Evolutionary conservation across 2,888 invertebrate species (phyloP).

Genomic region (Orthonychiurus folsomi): DNA sequence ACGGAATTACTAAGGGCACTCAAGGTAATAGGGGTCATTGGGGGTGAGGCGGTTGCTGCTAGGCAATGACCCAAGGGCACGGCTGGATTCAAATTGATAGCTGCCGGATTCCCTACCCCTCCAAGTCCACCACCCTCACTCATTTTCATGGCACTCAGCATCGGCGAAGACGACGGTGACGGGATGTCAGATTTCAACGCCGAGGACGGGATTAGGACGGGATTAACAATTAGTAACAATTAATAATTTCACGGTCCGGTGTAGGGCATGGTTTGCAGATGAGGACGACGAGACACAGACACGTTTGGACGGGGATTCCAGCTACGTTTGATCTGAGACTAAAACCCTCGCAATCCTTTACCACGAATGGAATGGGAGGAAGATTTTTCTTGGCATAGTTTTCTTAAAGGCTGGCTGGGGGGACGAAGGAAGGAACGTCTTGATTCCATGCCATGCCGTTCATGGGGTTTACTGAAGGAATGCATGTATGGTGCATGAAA

Average conservation of each 20-base stretch:
- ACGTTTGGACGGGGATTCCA: too few species aligned
- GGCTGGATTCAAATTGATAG: background rate
- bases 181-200: background rate
- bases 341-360: too few species aligned
- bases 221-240: too few species aligned
- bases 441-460: background rate
- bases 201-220: too few species aligned
- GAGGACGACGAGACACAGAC: too few species aligned
- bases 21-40: background rate
- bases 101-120: background rate
- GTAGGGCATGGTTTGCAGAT: too few species aligned
- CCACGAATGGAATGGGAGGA: too few species aligned
- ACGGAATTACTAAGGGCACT: background rate
- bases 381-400: too few species aligned
- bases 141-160: background rate
- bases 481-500: background rate
- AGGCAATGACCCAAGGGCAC: background rate
- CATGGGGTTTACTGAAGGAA: background rate
- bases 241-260: too few species aligned
- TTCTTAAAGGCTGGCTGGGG: too few species aligned
- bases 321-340: constrained; percentile 1
- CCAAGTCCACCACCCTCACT: background rate
- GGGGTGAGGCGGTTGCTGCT: background rate
- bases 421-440: too few species aligned
- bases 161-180: background rate